Percentiles rank a stretch among this genome's conserved stretches.
phyloP scores from a whole-genome alignment of 2,888 invertebrate species.

The Harpagoxenus sublaevis region DNA sequence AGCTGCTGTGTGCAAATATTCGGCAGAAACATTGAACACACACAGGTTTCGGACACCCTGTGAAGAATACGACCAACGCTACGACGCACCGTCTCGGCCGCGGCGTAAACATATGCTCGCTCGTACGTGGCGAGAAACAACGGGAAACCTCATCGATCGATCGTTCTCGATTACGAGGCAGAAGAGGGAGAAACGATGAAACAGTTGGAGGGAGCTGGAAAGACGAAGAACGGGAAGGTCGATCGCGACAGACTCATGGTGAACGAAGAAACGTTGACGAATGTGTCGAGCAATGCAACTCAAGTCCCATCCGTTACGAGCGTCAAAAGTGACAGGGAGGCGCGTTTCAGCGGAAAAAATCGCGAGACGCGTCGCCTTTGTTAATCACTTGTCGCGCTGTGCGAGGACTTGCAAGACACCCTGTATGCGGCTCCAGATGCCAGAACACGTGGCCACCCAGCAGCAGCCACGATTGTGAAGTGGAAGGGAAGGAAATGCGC shows the following conservation, averaged over 20 bases:
- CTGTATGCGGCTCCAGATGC: constrained; percentile 58
- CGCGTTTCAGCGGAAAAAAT: background rate
- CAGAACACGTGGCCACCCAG: constrained; percentile 62
- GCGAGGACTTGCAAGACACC: constrained; percentile 53
- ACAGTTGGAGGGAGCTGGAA: constrained; percentile 6
- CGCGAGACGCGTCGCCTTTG: background rate
- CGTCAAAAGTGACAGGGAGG: background rate
- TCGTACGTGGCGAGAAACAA: constrained; percentile 48
- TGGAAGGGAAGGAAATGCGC: background rate
- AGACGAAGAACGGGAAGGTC: constrained; percentile 20
- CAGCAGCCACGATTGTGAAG: constrained; percentile 23
- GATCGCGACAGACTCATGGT: constrained; percentile 1
- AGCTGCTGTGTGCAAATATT: background rate
- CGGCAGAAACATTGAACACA: background rate
- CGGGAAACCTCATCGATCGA: constrained; percentile 52
- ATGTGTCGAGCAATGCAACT: background rate
- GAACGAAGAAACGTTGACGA: constrained; percentile 21
- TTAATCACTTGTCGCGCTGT: constrained; percentile 16
- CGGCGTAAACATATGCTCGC: constrained; percentile 46
- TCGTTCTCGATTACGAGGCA: constrained; percentile 50
- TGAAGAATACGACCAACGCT: constrained; percentile 38
- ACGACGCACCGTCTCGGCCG: constrained; percentile 14
- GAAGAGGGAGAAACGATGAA: background rate
- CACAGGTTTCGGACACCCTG: constrained; percentile 40
- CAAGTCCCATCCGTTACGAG: background rate